phyloP scores from a whole-genome alignment of 2,888 invertebrate species.

The Xylota segnis region DNA sequence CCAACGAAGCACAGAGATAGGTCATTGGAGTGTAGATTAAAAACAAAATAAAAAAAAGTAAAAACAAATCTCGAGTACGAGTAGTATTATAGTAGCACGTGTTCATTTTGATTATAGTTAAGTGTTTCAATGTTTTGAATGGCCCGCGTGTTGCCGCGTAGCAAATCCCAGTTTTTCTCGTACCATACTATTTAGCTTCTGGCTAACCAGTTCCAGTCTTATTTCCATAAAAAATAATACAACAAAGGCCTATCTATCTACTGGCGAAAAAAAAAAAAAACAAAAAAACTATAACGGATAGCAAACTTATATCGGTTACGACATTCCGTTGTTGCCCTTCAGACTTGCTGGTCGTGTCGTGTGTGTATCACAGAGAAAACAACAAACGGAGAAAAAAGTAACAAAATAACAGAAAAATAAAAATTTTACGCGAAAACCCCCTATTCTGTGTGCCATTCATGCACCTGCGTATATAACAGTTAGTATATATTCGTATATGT shows the following conservation, averaged over 20 bases:
- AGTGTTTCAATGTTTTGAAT: slow-evolving; percentile 9
- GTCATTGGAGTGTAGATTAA: slow-evolving; percentile 21
- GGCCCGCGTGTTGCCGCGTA: slow-evolving; percentile 61
- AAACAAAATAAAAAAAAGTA: slow-evolving; percentile 3
- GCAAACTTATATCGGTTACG: slow-evolving; percentile 44
- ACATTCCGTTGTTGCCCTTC: slow-evolving; percentile 62
- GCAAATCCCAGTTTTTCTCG: slow-evolving; percentile 39
- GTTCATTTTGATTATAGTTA: neutral
- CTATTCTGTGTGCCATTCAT: slow-evolving; percentile 65
- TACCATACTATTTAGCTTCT: neutral
- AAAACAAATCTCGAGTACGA: slow-evolving; percentile 13
- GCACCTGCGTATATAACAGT: slow-evolving; percentile 76
- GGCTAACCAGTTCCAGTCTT: slow-evolving; percentile 40
- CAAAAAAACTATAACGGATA: slow-evolving; percentile 11
- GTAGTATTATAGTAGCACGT: slow-evolving; percentile 18
- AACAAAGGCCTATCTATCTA: slow-evolving; percentile 28
- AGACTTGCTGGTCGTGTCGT: slow-evolving; percentile 60
- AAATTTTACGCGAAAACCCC: slow-evolving; percentile 39
- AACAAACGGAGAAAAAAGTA: slow-evolving; percentile 10
- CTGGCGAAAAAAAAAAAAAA: too few relatives aligned
- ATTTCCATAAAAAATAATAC: slow-evolving; percentile 1
- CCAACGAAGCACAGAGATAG: slow-evolving; percentile 9
- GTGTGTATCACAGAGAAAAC: slow-evolving; percentile 12
- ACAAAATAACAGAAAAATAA: neutral
- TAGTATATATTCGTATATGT: slow-evolving; percentile 31